Evolutionary conservation across 2,113 vertebrate species (phyloP).

Genomic region (Zosterops japonicus): DNA sequence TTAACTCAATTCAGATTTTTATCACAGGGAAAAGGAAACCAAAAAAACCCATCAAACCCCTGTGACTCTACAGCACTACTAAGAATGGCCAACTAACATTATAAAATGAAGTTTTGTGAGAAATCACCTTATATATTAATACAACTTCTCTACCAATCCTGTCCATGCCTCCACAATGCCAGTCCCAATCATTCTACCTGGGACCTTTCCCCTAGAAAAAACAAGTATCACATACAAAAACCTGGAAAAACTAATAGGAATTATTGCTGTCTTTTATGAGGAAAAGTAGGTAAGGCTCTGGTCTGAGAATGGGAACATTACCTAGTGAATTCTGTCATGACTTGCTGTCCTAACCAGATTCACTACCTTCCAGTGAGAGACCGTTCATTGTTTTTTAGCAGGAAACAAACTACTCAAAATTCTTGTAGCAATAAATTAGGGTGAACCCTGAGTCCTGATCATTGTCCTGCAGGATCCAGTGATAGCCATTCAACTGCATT

Average conservation of each 20-base stretch:
- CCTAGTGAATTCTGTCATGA: not conserved
- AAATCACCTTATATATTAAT: not conserved
- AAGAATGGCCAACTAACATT: not conserved
- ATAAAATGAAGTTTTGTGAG: not conserved
- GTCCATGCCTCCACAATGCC: fast-evolving
- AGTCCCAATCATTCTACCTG: not conserved
- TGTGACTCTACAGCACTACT: not conserved
- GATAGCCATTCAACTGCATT: not conserved
- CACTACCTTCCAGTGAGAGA: not conserved
- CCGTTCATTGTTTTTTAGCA: not conserved
- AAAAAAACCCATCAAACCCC: not conserved
- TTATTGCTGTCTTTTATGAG: not conserved
- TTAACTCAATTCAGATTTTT: not conserved
- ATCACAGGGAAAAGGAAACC: not conserved
- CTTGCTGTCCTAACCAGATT: not conserved
- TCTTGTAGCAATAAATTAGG: not conserved
- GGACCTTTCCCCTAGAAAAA: not conserved
- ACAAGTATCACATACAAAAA: not conserved
- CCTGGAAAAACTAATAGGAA: not conserved
- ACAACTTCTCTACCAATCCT: not conserved
- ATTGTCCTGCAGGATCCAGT: not conserved
- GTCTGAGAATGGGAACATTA: not conserved
- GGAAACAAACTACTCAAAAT: not conserved
- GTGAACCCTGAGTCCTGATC: not conserved
- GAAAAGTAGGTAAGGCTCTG: not conserved